These are phyloP conservation scores for Drosophila parabipectinata DNA, from an alignment of 1,140 invertebrate genomes.

Conservation along the genomic window DNA sequence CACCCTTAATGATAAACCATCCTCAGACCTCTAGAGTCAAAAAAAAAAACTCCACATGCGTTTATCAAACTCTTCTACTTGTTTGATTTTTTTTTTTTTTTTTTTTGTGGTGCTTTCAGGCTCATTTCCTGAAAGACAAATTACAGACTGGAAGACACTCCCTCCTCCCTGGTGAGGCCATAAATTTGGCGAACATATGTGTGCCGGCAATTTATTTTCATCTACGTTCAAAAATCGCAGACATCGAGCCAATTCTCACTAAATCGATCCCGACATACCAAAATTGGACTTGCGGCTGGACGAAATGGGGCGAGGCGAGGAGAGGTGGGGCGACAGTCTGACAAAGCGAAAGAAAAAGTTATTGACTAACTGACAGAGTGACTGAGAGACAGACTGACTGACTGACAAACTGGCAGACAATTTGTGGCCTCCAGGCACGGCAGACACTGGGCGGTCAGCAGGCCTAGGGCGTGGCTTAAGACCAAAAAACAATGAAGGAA, in stretches of 20 bases:
- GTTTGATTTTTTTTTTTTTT: background rate
- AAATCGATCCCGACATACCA: conserved; percentile 59
- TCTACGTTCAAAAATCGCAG: conserved; percentile 64
- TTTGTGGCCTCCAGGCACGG: conserved; percentile 58
- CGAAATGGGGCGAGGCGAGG: background rate
- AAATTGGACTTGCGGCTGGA: background rate
- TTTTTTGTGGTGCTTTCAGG: background rate
- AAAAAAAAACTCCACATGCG: conserved; percentile 9
- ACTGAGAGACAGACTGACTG: conserved; percentile 31
- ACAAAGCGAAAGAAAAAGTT: conserved; percentile 42
- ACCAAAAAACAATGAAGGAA: background rate
- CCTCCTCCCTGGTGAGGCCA: conserved; percentile 27
- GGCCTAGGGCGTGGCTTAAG: conserved; percentile 7
- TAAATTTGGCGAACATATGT: conserved; percentile 73
- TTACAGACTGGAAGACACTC: conserved; percentile 38
- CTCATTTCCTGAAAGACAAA: conserved; percentile 63
- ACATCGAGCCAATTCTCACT: conserved; percentile 61
- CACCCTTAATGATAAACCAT: background rate
- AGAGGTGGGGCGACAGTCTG: conserved; percentile 1
- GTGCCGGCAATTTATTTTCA: conserved; percentile 78
- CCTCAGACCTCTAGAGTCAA: too few species aligned
- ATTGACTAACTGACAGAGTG: conserved; percentile 34
- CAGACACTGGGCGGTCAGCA: conserved; percentile 1
- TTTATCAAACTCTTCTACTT: conserved; percentile 39
- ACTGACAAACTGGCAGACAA: conserved; percentile 33